Conservation (phyloP, 37 sponge, comb jelly and placozoan genomes). For the Mnemiopsis leidyi region DNA sequence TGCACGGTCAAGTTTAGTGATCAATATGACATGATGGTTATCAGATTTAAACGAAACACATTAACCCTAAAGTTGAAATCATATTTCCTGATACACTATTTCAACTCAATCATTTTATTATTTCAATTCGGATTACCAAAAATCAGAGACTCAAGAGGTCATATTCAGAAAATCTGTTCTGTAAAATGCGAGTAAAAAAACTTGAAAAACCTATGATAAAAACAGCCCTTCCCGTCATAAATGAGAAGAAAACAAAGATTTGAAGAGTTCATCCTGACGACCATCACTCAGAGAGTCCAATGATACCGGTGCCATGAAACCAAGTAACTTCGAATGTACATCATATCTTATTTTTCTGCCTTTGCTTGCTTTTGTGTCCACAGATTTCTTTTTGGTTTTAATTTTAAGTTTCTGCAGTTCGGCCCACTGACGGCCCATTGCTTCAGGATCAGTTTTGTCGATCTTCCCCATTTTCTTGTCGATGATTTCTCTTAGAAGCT, state of each 20-base stretch:
- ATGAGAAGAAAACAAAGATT: not conserved
- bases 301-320: constrained; percentile 23
- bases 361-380: constrained; percentile 46
- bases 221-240: not conserved
- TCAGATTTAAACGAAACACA: too few species aligned
- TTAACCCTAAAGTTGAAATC: too few species aligned
- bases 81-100: too few species aligned
- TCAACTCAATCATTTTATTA: too few species aligned
- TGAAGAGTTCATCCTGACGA: constrained; percentile 24
- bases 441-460: constrained; percentile 7
- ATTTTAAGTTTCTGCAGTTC: constrained; percentile 13
- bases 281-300: not conserved
- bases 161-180: too few species aligned
- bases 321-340: constrained; percentile 20
- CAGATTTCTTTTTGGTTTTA: constrained; percentile 1
- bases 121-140: too few species aligned
- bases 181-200: too few species aligned
- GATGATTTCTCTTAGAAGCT: constrained; percentile 22
- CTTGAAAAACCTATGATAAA: too few species aligned
- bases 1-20: too few species aligned
- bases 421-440: not conserved
- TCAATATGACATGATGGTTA: too few species aligned
- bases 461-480: constrained; percentile 46
- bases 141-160: too few species aligned
- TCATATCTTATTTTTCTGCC: constrained; percentile 18